Base-by-base conservation (phyloP, 1,140 invertebrate genomes). In the Doryteuthis pealeii region DNA sequence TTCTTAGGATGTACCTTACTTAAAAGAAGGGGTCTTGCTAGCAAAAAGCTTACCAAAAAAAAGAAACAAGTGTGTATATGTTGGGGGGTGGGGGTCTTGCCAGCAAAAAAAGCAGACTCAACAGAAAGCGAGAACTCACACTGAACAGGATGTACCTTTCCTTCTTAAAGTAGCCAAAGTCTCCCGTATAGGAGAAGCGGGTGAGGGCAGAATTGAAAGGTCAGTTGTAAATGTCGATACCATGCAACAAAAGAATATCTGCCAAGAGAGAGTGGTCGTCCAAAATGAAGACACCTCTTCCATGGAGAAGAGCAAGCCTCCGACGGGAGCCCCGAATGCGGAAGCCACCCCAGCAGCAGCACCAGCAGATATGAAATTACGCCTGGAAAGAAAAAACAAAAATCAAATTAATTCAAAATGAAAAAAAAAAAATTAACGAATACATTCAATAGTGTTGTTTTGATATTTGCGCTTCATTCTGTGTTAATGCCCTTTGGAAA, bases 291-390 rank as follows among this genome's bases (percentile, higher is more conserved):
- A 89, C 70, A 89, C 87, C 91, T 99, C 98, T 90, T 99, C 98
- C 76, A 99, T 91, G 83, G 95, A 95, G 87, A 99, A 99, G 43
- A 99, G 88, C 67, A 99, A 95, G 31, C 98, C 98, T 79, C 96
- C 95, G 78, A 99, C 96, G 68, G 97, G 97, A 66, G 97, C 94
- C 33, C 96, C 97, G 88, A 99, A 99, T 74, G 97, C 97, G 40
- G 96, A 96, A 1, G 96, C 93, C 26, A 87, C 97, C 5, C 98
- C 98, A 15, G 96, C 95, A 0, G 97, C 97, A 4, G 96, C 97
- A 28, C 98, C 98, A 1, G 96, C 96, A 49, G 95, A 93, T 0
- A 99, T 97, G 90, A 99, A 99, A 89, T 99, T 98, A 69, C 98
- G 89, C 88, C 99, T 99, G 74, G 1, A 79, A 76, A 66, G 49